These are phyloP conservation scores for Catamblyrhynchus diadema DNA, from an alignment of 2,797 vertebrate species.

Conservation along the genomic window DNA sequence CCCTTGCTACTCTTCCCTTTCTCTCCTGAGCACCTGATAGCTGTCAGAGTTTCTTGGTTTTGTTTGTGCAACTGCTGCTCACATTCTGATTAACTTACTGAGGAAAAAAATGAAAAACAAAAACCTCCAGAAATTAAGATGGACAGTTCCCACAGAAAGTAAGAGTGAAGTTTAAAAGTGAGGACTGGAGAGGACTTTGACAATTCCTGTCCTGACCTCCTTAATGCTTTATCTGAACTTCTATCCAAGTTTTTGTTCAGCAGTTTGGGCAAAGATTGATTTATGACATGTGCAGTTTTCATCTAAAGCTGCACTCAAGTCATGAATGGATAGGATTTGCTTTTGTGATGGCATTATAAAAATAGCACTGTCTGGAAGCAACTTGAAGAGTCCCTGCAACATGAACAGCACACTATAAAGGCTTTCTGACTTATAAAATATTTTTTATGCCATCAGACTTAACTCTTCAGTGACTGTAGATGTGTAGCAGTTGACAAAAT, in stretches of 20 bases:
- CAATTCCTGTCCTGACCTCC: not conserved
- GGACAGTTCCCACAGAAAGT: not conserved
- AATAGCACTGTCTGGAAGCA: constrained; percentile 70
- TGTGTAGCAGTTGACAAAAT: not conserved
- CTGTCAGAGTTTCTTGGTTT: not conserved
- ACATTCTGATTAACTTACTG: not conserved
- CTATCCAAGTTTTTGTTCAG: not conserved
- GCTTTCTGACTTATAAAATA: constrained; percentile 2
- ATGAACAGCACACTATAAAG: not conserved
- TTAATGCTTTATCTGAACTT: not conserved
- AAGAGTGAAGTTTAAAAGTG: not conserved
- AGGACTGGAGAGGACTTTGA: not conserved
- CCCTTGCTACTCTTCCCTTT: not conserved
- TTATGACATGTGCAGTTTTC: not conserved
- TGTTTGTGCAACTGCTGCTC: not conserved
- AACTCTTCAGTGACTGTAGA: not conserved
- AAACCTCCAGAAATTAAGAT: not conserved
- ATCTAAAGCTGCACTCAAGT: constrained; percentile 4
- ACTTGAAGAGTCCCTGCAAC: constrained; percentile 60
- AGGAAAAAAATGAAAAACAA: not conserved
- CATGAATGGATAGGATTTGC: constrained; percentile 11
- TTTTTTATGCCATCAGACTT: not conserved
- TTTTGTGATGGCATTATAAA: constrained; percentile 57
- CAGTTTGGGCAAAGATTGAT: not conserved
- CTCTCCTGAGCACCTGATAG: not conserved